phyloP scores from a whole-genome alignment of 1,140 invertebrate genomes.

The Stegodyphus mimosarum region DNA sequence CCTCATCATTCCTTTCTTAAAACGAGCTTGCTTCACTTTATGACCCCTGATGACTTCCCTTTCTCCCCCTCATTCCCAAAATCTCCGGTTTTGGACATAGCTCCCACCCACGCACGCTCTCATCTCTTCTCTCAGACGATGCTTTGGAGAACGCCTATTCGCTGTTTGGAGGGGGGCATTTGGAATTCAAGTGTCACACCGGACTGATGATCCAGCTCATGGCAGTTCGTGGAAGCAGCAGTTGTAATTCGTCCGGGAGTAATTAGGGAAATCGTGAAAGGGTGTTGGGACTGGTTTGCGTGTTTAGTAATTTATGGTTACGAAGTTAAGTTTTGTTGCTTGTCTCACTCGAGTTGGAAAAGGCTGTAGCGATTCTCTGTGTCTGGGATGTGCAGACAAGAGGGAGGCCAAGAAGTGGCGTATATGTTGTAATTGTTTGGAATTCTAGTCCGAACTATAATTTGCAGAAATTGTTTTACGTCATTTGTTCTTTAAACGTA shows the following conservation, averaged over 20 bases:
- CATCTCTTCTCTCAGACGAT: neutral
- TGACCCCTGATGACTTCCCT: constrained; percentile 12
- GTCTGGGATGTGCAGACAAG: too few species aligned
- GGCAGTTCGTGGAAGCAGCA: neutral
- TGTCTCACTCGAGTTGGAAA: too few species aligned
- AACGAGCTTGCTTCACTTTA: too few species aligned
- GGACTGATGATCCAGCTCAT: constrained; percentile 32
- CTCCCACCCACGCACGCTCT: neutral
- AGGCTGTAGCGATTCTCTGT: too few species aligned
- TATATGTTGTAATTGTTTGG: too few species aligned
- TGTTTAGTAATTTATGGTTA: too few species aligned
- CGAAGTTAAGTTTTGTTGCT: too few species aligned
- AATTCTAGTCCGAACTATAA: too few species aligned
- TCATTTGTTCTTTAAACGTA: too few species aligned
- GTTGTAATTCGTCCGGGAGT: constrained; percentile 31
- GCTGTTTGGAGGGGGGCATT: constrained; percentile 26
- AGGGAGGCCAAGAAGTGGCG: too few species aligned
- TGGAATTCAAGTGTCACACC: constrained; percentile 35
- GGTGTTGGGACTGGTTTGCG: neutral
- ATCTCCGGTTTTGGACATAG: neutral
- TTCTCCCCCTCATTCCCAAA: neutral
- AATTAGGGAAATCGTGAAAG: constrained; percentile 41
- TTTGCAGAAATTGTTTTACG: too few species aligned
- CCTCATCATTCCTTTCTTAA: too few species aligned
- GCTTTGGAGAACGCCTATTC: constrained; percentile 38